Conservation (phyloP, 2,113 vertebrate species). For the Sciurus niger region DNA sequence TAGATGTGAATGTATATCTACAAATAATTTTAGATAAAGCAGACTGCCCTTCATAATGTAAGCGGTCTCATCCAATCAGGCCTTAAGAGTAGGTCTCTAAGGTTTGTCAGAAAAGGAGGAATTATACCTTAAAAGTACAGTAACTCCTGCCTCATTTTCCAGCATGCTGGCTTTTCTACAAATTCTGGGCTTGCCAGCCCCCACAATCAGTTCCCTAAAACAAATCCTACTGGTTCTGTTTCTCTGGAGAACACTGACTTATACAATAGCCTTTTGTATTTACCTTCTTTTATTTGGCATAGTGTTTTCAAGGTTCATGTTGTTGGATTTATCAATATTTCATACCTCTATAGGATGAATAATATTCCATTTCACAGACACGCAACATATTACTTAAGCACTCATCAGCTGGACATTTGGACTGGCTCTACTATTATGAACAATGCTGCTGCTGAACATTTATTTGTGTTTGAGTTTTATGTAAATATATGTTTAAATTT, state of each 20-base stretch:
- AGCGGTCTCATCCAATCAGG: not conserved
- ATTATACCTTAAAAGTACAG: not conserved
- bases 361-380: not conserved
- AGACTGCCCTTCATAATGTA: not conserved
- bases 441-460: constrained; percentile 25
- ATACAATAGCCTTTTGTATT: not conserved
- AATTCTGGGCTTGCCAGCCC: not conserved
- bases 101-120: not conserved
- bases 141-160: not conserved
- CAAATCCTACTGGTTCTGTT: not conserved
- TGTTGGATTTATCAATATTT: not conserved
- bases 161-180: not conserved
- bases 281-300: not conserved
- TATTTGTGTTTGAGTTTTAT: not conserved
- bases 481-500: not conserved
- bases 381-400: not conserved
- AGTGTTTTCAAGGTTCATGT: not conserved
- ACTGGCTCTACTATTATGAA: not conserved
- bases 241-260: constrained; percentile 1
- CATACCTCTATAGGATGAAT: constrained; percentile 13
- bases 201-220: constrained; percentile 4
- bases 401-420: not conserved
- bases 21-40: not conserved
- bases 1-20: not conserved
- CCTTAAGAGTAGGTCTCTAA: not conserved